Conservation (phyloP, 2,113 vertebrate genomes). For the Sinocyclocheilus anophthalmus region DNA sequence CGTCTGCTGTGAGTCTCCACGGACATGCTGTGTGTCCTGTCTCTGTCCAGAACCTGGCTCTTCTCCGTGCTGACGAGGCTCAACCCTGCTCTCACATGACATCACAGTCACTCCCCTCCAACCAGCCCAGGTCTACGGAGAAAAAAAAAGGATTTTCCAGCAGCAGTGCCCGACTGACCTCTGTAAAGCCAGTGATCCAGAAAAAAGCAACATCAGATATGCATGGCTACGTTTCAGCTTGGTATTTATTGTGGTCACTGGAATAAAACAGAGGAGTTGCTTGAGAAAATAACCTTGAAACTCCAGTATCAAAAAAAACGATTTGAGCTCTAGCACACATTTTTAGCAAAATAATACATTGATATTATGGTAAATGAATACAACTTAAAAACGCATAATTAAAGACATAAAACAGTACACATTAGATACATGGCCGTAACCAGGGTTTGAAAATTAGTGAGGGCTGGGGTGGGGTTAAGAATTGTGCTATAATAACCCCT, state of each 20-base stretch:
- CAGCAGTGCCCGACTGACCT: constrained; percentile 35
- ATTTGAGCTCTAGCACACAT: neutral
- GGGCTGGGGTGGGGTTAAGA: no score
- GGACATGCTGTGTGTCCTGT: constrained; percentile 34
- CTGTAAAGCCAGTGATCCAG: constrained; percentile 44
- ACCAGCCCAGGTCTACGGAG: constrained; percentile 20
- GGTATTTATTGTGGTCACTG: constrained; percentile 34
- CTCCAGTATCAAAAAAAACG: neutral
- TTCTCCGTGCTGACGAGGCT: constrained; percentile 35
- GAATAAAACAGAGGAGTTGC: neutral
- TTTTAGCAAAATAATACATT: neutral
- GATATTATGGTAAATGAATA: neutral
- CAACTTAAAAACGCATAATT: neutral
- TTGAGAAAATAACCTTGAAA: constrained; percentile 6
- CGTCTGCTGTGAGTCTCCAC: constrained; percentile 13
- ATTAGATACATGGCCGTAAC: neutral
- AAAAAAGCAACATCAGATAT: constrained; percentile 15
- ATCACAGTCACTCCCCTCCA: constrained; percentile 50
- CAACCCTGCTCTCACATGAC: constrained; percentile 57
- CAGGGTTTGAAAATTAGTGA: no score
- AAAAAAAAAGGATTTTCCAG: constrained; percentile 49
- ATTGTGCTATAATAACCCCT: no score
- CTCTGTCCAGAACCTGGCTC: constrained; percentile 1
- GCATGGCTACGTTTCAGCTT: constrained; percentile 31
- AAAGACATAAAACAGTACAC: neutral